phyloP scores from a whole-genome alignment of 2,888 invertebrate genomes.

The Lycaena phlaeas region DNA sequence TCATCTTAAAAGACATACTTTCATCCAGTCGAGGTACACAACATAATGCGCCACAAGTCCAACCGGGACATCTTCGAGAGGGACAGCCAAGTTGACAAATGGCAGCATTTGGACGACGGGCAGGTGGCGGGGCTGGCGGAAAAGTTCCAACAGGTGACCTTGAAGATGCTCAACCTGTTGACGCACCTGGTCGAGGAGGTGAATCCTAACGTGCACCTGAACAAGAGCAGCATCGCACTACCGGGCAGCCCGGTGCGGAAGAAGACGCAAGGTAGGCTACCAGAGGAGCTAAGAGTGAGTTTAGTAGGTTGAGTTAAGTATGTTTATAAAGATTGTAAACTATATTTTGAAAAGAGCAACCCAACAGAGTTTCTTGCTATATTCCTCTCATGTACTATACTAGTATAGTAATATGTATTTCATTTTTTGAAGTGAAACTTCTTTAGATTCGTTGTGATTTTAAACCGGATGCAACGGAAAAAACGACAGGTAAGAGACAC shows the following conservation, averaged over 20 bases:
- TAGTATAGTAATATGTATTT: too few species aligned
- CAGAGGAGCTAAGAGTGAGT: too few species aligned
- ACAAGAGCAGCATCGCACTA: slow-evolving; percentile 62
- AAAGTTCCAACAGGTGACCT: slow-evolving; percentile 76
- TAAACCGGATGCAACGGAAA: too few species aligned
- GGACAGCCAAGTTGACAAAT: slow-evolving; percentile 46
- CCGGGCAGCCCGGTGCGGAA: slow-evolving; percentile 72
- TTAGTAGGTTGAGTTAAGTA: too few species aligned
- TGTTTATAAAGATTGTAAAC: too few species aligned
- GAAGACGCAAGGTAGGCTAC: slow-evolving; percentile 60
- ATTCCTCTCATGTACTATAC: too few species aligned
- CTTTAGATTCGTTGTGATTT: too few species aligned
- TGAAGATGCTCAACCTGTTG: slow-evolving; percentile 81
- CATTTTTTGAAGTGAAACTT: too few species aligned
- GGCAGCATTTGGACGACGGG: slow-evolving; percentile 52
- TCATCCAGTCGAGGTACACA: slow-evolving; percentile 55
- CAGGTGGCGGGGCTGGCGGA: slow-evolving; percentile 72
- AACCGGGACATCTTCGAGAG: slow-evolving; percentile 56
- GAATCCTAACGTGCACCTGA: slow-evolving; percentile 63
- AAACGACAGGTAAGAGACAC: too few species aligned
- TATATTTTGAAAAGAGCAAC: too few species aligned
- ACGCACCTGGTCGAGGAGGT: slow-evolving; percentile 83
- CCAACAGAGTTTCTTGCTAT: too few species aligned
- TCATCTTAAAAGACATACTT: too few species aligned
- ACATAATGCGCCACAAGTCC: slow-evolving; percentile 48